Evolutionary conservation across 2,888 invertebrate genomes (phyloP).

Genomic region (Drosophila algonquin): DNA sequence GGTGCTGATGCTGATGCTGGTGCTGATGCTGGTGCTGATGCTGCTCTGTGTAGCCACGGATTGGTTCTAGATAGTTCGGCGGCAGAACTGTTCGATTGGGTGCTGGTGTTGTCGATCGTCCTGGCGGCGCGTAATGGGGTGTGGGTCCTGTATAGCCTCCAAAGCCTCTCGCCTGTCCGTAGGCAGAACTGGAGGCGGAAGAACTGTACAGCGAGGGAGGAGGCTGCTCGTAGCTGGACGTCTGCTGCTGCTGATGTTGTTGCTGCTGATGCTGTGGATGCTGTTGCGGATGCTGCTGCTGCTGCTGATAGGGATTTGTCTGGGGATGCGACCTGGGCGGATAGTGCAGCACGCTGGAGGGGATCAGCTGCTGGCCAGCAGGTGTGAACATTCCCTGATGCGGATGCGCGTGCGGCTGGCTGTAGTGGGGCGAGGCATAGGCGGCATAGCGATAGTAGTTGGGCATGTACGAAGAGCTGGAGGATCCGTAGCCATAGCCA

Average conservation of each 20-base stretch:
- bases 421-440: slow-evolving; percentile 68
- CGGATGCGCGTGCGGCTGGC: slow-evolving; percentile 49
- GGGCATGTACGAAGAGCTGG: slow-evolving; percentile 54
- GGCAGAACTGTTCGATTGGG: slow-evolving; percentile 74
- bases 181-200: slow-evolving; percentile 46
- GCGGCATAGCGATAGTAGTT: slow-evolving; percentile 72
- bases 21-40: slow-evolving; percentile 41
- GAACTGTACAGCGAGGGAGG: slow-evolving; percentile 65
- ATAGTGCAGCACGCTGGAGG: slow-evolving; percentile 80
- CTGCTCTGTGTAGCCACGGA: slow-evolving; percentile 59
- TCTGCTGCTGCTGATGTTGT: slow-evolving; percentile 7
- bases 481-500: slow-evolving; percentile 41
- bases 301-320: slow-evolving; percentile 32
- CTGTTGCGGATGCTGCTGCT: slow-evolving; percentile 19
- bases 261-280: neutral
- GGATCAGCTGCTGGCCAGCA: slow-evolving; percentile 76
- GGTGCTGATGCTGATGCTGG: slow-evolving; percentile 43
- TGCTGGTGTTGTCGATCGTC: slow-evolving; percentile 65
- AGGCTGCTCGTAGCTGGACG: slow-evolving; percentile 59
- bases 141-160: slow-evolving; percentile 54
- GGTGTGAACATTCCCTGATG: slow-evolving; percentile 71
- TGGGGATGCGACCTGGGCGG: slow-evolving; percentile 61
- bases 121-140: slow-evolving; percentile 60
- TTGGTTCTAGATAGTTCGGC: slow-evolving; percentile 64
- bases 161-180: slow-evolving; percentile 61